Base-by-base conservation (phyloP, 2,888 invertebrate genomes). In the Thera britannica region DNA sequence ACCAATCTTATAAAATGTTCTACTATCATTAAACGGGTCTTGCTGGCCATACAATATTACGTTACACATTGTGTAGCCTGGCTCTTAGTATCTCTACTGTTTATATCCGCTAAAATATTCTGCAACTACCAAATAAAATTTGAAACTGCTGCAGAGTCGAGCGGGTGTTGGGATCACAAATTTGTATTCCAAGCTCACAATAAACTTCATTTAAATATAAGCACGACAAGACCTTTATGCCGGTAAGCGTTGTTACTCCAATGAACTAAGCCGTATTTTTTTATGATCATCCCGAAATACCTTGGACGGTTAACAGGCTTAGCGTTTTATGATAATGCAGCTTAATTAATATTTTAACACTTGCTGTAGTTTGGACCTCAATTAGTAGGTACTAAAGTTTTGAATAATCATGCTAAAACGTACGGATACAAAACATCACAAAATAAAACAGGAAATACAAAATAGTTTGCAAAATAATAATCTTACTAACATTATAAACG, bases 181-280 rank as follows among this genome's bases (percentile, higher is more conserved):
- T 90, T 90, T 88, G 90, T 90, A 90, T 90, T 90, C 90, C 86
- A 81, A 82, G 76, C 86, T 88, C 89, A 89, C 86, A 90, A 90
- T 89, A 87, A 88, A 88, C 84, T 87, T 89, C 84, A 90, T 90
- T 90, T 90, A 90, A 90, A 90, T 90, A 90, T 90, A 90, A 90
- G 90, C 88, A 89, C 86, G 89, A 88, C 88, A 88, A 87, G 88
- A 86, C 86, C 88, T 87, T 84, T 84, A 82, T 82, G 84, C 83
- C 78, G 80, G 88, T 86, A 85, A 88, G 87, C 81, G 88, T 78
- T 87, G 86, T 85, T 84, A 83, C 82, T 86, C 78, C 83, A 82
- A 85, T 87, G 84, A 87, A 87, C 81, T 80, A 77, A 72, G 82
- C 83, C 86, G 84, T 87, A 83, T 85, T 89, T 88, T 89, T 89